A percentile compares a stretch with the other conserved stretches of the same genome.
Evolutionary conservation across 2,888 invertebrate genomes (phyloP).

Genomic region (Rhaphigaster nebulosa): DNA sequence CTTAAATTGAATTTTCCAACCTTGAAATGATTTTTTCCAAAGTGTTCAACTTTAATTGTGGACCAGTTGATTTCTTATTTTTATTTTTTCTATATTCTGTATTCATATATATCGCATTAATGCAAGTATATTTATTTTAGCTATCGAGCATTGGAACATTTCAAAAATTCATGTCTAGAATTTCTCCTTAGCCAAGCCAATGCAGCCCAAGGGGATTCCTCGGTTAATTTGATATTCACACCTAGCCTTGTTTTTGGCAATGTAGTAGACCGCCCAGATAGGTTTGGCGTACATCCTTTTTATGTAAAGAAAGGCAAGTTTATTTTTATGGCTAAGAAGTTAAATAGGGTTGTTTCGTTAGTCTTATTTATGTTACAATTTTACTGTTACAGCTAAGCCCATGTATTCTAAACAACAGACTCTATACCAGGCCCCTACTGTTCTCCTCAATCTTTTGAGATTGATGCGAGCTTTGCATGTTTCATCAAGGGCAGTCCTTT

Average conservation of each 20-base stretch:
- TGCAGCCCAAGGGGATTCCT: conserved; percentile 60
- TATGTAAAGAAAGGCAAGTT: conserved; percentile 74
- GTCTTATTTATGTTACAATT: background rate
- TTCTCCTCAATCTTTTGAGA: conserved; percentile 84
- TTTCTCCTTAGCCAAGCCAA: conserved; percentile 64
- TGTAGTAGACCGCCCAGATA: conserved; percentile 64
- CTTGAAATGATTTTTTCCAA: no score
- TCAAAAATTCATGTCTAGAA: conserved; percentile 61
- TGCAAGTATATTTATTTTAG: conserved; percentile 54
- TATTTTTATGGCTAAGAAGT: background rate
- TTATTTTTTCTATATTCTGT: background rate
- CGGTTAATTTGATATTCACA: conserved; percentile 53
- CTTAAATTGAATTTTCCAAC: no score
- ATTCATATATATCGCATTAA: background rate
- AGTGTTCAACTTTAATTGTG: no score
- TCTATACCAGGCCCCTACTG: conserved; percentile 83
- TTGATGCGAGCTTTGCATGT: conserved; percentile 90
- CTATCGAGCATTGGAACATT: conserved; percentile 59
- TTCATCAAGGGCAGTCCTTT: conserved; percentile 86
- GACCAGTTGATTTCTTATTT: background rate
- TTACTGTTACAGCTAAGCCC: background rate
- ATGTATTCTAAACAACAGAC: conserved; percentile 70
- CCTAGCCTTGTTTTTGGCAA: conserved; percentile 46
- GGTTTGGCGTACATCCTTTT: conserved; percentile 86
- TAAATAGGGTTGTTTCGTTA: background rate